These are phyloP conservation scores for Alcis repandata DNA, from an alignment of 2,888 invertebrate species.

Conservation along the genomic window DNA sequence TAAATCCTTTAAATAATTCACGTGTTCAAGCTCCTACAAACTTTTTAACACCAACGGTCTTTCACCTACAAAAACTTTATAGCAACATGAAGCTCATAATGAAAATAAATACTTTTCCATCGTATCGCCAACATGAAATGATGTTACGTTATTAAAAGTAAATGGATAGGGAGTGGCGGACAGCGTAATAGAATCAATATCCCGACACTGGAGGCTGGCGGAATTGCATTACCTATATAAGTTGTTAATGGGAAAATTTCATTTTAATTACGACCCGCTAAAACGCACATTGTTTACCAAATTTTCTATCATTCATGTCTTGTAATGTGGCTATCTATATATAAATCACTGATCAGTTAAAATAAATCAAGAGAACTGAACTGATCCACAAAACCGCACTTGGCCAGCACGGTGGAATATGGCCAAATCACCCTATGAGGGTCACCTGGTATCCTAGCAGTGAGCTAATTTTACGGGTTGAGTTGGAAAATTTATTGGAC, in stretches of 20 bases:
- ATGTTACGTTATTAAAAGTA: conserved; percentile 32
- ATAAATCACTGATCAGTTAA: too few species aligned
- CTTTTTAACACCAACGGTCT: background rate
- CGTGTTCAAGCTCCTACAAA: background rate
- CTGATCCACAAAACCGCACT: too few species aligned
- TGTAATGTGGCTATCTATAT: too few species aligned
- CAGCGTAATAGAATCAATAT: conserved; percentile 32
- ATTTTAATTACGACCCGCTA: too few species aligned
- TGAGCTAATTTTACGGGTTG: too few species aligned
- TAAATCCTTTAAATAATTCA: background rate
- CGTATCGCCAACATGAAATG: conserved; percentile 9
- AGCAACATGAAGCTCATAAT: conserved; percentile 5
- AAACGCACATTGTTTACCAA: too few species aligned
- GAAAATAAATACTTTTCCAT: conserved; percentile 16
- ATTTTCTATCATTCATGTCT: too few species aligned
- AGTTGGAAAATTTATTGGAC: too few species aligned
- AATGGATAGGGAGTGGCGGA: conserved; percentile 25
- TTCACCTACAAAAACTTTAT: background rate
- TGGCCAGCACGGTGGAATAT: too few species aligned
- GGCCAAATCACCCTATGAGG: too few species aligned
- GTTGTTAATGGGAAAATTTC: conserved; percentile 13
- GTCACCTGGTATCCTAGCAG: too few species aligned
- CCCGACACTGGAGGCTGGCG: conserved; percentile 9
- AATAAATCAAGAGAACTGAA: too few species aligned
- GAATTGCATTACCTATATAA: conserved; percentile 21